phyloP scores from a whole-genome alignment of 2,888 invertebrate species.

The Loripinus fragilis region DNA sequence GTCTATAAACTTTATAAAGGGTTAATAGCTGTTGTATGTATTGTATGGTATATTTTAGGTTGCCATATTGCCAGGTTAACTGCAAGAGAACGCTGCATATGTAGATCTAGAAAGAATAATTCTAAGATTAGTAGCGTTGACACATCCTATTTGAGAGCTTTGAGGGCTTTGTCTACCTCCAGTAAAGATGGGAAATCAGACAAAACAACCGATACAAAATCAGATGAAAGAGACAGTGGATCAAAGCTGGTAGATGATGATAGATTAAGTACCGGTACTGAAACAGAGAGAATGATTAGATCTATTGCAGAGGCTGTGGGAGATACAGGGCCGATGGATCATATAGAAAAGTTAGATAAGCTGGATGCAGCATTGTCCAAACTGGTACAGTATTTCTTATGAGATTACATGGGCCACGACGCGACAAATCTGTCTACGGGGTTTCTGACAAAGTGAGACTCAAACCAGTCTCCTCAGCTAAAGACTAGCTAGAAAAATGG shows the following conservation, averaged over 20 bases:
- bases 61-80: slow-evolving; percentile 1
- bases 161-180: not conserved
- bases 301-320: not conserved
- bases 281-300: not conserved
- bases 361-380: not conserved
- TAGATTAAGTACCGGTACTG: not conserved
- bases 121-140: not conserved
- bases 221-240: not conserved
- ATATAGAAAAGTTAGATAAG: not conserved
- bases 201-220: not conserved
- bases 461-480: too few species aligned
- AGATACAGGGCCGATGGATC: not conserved
- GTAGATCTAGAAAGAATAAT: not conserved
- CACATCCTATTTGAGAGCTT: not conserved
- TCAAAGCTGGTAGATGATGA: not conserved
- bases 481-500: too few species aligned
- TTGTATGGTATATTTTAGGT: slow-evolving; percentile 6
- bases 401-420: not conserved
- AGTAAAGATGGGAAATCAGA: not conserved
- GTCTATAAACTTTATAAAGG: too few species aligned
- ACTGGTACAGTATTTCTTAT: not conserved
- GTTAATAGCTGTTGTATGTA: too few species aligned
- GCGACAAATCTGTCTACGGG: too few species aligned
- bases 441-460: too few species aligned
- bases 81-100: not conserved